phyloP scores from a whole-genome alignment of 2,797 vertebrate species.

The Enteromius thamalakanensis region DNA sequence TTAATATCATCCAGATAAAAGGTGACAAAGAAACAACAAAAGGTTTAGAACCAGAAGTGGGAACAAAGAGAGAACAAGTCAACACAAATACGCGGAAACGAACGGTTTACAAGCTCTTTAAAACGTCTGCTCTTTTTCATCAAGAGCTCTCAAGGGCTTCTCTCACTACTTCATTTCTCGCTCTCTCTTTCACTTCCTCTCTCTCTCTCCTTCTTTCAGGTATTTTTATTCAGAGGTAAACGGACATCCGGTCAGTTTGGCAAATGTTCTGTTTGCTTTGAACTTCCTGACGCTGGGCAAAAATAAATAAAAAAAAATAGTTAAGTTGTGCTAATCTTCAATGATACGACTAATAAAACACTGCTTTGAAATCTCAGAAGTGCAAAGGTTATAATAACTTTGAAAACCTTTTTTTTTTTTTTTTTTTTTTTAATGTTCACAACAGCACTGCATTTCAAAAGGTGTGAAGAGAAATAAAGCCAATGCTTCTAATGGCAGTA shows the following conservation, averaged over 20 bases:
- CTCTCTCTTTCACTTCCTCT: neutral
- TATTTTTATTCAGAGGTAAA: constrained; percentile 30
- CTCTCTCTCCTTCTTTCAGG: neutral
- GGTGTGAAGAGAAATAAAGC: neutral
- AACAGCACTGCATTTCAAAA: neutral
- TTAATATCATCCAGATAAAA: neutral
- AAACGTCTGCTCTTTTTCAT: constrained; percentile 28
- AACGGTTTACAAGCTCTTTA: constrained; percentile 36
- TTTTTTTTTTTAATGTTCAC: neutral
- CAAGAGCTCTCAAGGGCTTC: constrained; percentile 23
- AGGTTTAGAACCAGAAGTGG: constrained; percentile 1
- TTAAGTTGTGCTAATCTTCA: neutral
- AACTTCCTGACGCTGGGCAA: constrained; percentile 63
- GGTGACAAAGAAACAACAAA: constrained; percentile 10
- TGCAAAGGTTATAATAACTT: neutral
- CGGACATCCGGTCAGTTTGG: constrained; percentile 47
- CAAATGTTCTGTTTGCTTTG: constrained; percentile 35
- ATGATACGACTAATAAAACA: neutral
- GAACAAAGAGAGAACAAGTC: neutral
- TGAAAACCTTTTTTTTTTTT: neutral
- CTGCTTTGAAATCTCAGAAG: neutral
- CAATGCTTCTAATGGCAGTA: neutral
- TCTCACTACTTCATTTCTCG: constrained; percentile 28
- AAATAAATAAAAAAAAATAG: constrained; percentile 2
- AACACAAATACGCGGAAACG: constrained; percentile 3